These are phyloP conservation scores for Apostichopus californicus DNA, from an alignment of 35 echinoderm and acorn worm genomes.

Conservation along the genomic window DNA sequence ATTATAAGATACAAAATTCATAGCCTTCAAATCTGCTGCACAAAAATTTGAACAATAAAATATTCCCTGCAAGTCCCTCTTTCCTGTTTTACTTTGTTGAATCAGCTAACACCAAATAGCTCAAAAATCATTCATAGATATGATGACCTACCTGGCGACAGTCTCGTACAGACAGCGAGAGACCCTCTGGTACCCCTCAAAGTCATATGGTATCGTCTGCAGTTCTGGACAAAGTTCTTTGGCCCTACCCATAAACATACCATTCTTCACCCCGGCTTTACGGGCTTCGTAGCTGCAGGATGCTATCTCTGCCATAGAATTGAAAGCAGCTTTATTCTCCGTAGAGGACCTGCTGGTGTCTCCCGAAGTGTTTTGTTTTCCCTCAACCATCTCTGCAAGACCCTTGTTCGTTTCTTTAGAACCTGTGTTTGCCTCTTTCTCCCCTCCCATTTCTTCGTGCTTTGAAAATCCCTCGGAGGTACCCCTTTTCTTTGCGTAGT, in stretches of 20 bases:
- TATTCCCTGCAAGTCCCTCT: too few relatives aligned
- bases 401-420: background rate
- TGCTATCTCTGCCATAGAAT: constrained; percentile 94
- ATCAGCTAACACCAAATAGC: too few relatives aligned
- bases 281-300: constrained; percentile 97
- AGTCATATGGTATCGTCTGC: constrained; percentile 95
- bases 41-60: too few relatives aligned
- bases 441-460: constrained; percentile 1
- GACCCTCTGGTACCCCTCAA: constrained; percentile 89
- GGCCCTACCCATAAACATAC: constrained; percentile 96
- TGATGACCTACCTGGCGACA: constrained; percentile 88
- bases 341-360: background rate
- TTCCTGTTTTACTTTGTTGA: too few relatives aligned
- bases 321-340: constrained; percentile 32
- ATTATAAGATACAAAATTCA: too few relatives aligned
- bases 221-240: constrained; percentile 85
- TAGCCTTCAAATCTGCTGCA: too few relatives aligned
- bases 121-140: too few relatives aligned
- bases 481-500: constrained; percentile 78
- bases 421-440: background rate
- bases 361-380: too few relatives aligned
- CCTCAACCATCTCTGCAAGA: background rate
- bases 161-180: constrained; percentile 86
- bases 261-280: constrained; percentile 83
- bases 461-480: background rate